These are phyloP conservation scores for Eulemur albifrons DNA, from an alignment of 2,797 vertebrate genomes.

Conservation along the genomic window DNA sequence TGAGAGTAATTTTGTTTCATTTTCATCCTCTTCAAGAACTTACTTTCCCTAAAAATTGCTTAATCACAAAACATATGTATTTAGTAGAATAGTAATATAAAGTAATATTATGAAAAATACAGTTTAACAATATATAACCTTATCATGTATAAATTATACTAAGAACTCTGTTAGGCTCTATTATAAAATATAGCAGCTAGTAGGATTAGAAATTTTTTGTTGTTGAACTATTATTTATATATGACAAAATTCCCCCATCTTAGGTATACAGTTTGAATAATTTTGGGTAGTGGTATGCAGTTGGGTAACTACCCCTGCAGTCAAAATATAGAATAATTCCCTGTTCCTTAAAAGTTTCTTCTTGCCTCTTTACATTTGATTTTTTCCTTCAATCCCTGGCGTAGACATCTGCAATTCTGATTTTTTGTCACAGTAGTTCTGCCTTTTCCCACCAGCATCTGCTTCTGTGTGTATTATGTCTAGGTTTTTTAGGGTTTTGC, in stretches of 20 bases:
- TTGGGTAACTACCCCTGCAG: neutral
- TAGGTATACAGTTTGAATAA: neutral
- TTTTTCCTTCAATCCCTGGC: neutral
- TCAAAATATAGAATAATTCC: neutral
- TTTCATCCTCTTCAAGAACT: neutral
- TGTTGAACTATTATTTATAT: neutral
- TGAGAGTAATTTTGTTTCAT: neutral
- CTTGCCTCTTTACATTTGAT: neutral
- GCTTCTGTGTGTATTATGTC: neutral
- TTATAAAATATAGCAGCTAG: neutral
- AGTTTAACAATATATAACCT: neutral
- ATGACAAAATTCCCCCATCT: neutral
- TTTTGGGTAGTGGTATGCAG: neutral
- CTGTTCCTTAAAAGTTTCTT: neutral
- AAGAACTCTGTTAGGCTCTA: neutral
- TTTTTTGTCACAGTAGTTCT: neutral
- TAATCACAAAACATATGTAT: neutral
- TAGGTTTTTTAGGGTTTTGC: neutral
- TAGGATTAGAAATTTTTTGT: neutral
- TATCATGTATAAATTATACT: neutral
- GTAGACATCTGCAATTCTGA: neutral
- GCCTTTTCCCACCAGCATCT: neutral
- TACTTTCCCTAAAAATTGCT: conserved; percentile 21
- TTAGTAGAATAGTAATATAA: neutral
- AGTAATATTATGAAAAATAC: neutral